These are phyloP conservation scores for Pyrocoelia pectoralis DNA, from an alignment of 2,888 invertebrate species.

Conservation along the genomic window DNA sequence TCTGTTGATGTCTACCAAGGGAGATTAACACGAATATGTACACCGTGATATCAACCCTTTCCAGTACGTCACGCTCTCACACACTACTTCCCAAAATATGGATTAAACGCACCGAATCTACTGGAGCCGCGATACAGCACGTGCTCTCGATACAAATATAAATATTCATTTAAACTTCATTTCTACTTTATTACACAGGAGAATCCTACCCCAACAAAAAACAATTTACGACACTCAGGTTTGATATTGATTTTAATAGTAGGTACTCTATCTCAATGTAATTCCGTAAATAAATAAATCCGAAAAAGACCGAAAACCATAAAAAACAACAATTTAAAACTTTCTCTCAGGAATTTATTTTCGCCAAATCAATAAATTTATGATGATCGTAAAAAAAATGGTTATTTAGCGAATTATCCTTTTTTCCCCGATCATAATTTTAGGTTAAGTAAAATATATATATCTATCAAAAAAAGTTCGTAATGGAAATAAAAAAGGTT, in stretches of 20 bases:
- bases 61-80: slow-evolving; percentile 26
- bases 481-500: no score
- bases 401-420: no score
- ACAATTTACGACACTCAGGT: background rate
- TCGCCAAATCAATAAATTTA: no score
- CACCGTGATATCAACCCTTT: slow-evolving; percentile 26
- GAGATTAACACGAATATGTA: slow-evolving; percentile 26
- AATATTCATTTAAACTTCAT: slow-evolving; percentile 21
- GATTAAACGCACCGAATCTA: slow-evolving; percentile 28
- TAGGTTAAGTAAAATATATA: no score
- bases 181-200: slow-evolving; percentile 1
- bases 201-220: slow-evolving; percentile 4
- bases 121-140: slow-evolving; percentile 23
- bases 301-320: background rate
- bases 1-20: slow-evolving; percentile 34
- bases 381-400: no score
- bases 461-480: no score
- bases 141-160: slow-evolving; percentile 26
- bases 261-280: background rate
- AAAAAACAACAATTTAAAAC: background rate
- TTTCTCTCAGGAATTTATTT: background rate
- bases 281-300: background rate
- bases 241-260: background rate
- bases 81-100: slow-evolving; percentile 31
- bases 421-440: no score